A percentile compares a stretch with the other conserved stretches of the same genome.
Conservation (phyloP, 2,888 invertebrate species). For the Gortyna flavago region DNA sequence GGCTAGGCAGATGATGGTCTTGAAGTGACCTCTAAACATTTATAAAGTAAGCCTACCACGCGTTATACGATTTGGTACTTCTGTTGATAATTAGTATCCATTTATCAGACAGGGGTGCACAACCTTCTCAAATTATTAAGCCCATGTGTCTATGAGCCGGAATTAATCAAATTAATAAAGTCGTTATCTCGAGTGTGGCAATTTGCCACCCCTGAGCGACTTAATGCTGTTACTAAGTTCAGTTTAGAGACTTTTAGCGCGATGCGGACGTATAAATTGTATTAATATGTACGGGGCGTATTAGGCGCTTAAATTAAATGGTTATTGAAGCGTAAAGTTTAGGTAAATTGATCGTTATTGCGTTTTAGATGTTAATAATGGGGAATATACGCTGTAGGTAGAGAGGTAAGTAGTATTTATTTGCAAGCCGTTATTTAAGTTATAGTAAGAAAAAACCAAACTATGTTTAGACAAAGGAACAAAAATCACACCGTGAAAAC, state of each 20-base stretch:
- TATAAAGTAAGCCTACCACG: no score
- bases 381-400: background rate
- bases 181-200: constrained; percentile 80
- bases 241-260: constrained; percentile 64
- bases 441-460: background rate
- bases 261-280: constrained; percentile 64
- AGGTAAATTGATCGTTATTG: constrained; percentile 49
- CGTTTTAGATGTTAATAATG: constrained; percentile 26
- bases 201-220: constrained; percentile 72
- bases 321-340: constrained; percentile 43
- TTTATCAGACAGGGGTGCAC: constrained; percentile 52
- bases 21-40: background rate
- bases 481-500: background rate
- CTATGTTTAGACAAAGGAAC: background rate
- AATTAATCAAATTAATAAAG: constrained; percentile 83
- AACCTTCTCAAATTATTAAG: constrained; percentile 71
- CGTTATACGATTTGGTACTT: constrained; percentile 10
- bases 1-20: no score
- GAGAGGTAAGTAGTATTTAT: background rate
- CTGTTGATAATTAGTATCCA: background rate
- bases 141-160: constrained; percentile 73
- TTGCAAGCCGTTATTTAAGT: background rate
- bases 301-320: constrained; percentile 42
- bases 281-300: constrained; percentile 58
- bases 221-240: constrained; percentile 69